phyloP scores from a whole-genome alignment of 2,113 vertebrate genomes.

The Cisticola juncidis region DNA sequence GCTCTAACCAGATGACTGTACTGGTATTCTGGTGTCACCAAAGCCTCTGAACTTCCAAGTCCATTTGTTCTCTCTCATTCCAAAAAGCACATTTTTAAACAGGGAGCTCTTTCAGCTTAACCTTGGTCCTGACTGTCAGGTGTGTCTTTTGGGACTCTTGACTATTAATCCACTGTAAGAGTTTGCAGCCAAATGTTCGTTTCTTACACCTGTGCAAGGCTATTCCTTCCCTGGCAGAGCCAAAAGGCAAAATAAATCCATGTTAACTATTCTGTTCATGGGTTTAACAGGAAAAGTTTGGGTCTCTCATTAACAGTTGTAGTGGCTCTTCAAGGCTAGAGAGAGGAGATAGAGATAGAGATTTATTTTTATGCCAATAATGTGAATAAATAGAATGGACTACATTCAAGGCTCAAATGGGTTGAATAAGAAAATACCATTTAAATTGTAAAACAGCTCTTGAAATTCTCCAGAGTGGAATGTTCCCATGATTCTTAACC shows the following conservation, averaged over 20 bases:
- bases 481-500: background rate
- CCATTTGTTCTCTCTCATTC: background rate
- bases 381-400: background rate
- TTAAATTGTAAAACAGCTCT: slow-evolving; percentile 2
- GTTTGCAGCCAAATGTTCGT: background rate
- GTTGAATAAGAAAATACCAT: background rate
- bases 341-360: background rate
- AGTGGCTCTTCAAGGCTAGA: background rate
- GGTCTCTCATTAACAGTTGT: background rate
- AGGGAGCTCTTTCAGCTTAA: background rate
- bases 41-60: background rate
- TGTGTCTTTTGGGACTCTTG: background rate
- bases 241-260: background rate
- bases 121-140: background rate
- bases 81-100: background rate
- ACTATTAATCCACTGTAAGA: background rate
- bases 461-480: background rate
- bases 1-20: background rate
- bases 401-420: background rate
- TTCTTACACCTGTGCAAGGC: background rate
- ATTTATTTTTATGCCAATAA: background rate
- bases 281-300: background rate
- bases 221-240: background rate
- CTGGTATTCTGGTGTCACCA: background rate
- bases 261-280: background rate